A percentile compares a stretch with the other conserved stretches of the same genome.
phyloP scores from a whole-genome alignment of 2,888 invertebrate species.

The Marronus borbonicus region DNA sequence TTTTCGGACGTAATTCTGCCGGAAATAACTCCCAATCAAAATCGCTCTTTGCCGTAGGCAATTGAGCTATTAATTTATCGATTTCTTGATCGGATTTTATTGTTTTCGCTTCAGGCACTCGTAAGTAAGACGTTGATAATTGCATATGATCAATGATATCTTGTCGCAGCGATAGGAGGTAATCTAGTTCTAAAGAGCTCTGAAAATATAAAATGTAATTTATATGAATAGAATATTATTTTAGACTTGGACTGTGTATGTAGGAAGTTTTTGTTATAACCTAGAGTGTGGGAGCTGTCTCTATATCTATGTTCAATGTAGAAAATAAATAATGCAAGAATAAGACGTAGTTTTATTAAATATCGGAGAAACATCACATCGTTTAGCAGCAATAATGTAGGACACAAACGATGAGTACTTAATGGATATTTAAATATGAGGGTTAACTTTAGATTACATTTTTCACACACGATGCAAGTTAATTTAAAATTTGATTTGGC shows the following conservation, averaged over 20 bases:
- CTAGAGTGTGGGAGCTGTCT: too few species aligned
- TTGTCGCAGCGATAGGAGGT: conserved; percentile 81
- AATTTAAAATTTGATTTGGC: too few species aligned
- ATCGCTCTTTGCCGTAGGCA: conserved; percentile 68
- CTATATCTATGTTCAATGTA: background rate
- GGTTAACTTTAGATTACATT: background rate
- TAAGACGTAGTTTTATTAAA: too few species aligned
- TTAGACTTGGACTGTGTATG: too few species aligned
- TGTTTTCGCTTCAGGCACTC: conserved; percentile 71
- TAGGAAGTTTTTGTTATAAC: too few species aligned
- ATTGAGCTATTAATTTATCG: conserved; percentile 73
- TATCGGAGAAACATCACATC: too few species aligned
- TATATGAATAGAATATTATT: too few species aligned
- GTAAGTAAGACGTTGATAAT: conserved; percentile 78
- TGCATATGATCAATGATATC: conserved; percentile 82
- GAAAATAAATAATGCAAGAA: too few species aligned
- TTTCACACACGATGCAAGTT: too few species aligned
- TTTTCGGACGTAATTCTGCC: conserved; percentile 75
- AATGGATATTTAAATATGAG: too few species aligned
- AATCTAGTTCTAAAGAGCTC: conserved; percentile 74
- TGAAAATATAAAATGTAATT: conserved; percentile 55
- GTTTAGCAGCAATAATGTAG: too few species aligned
- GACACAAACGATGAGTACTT: too few species aligned
- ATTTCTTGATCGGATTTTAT: conserved; percentile 74
- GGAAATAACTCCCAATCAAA: conserved; percentile 79